phyloP scores from a whole-genome alignment of 2,888 invertebrate genomes.

The Onthophagus sagittarius region DNA sequence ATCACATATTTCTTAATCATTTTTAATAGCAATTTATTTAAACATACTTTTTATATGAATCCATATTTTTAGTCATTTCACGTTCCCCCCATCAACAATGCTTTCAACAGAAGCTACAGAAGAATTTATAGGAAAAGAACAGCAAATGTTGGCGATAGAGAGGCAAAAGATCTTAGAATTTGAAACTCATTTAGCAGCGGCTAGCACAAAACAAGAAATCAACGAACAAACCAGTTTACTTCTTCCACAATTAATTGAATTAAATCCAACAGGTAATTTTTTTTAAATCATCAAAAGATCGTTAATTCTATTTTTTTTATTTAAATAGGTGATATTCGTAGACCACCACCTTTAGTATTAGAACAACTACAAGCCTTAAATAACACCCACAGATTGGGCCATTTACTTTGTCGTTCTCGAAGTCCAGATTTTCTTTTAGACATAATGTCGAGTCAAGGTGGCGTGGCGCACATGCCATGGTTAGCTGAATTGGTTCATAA shows the following conservation, averaged over 20 bases:
- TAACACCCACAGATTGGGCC: slow-evolving; percentile 76
- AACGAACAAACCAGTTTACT: slow-evolving; percentile 86
- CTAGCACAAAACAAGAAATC: slow-evolving; percentile 82
- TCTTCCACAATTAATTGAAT: slow-evolving; percentile 76
- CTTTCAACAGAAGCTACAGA: slow-evolving; percentile 53
- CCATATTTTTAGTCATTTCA: slow-evolving; percentile 56
- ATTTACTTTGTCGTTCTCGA: slow-evolving; percentile 81
- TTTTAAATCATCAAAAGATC: not conserved
- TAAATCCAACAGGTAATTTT: slow-evolving; percentile 64
- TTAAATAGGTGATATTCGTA: slow-evolving; percentile 64
- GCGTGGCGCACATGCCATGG: slow-evolving; percentile 94
- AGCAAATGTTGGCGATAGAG: slow-evolving; percentile 67
- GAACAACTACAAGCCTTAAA: slow-evolving; percentile 78
- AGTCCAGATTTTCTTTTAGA: slow-evolving; percentile 90
- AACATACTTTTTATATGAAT: not conserved
- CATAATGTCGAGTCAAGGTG: slow-evolving; percentile 77
- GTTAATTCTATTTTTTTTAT: not conserved
- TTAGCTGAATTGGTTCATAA: slow-evolving; percentile 89
- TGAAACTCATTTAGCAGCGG: slow-evolving; percentile 87
- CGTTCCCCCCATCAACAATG: slow-evolving; percentile 68
- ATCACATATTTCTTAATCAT: not conserved
- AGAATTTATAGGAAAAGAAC: slow-evolving; percentile 60
- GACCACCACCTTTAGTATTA: slow-evolving; percentile 71
- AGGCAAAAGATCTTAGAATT: slow-evolving; percentile 80
- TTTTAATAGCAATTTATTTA: not conserved